Conservation (phyloP, 2,888 invertebrate species). For the Megalurothrips usitatus region DNA sequence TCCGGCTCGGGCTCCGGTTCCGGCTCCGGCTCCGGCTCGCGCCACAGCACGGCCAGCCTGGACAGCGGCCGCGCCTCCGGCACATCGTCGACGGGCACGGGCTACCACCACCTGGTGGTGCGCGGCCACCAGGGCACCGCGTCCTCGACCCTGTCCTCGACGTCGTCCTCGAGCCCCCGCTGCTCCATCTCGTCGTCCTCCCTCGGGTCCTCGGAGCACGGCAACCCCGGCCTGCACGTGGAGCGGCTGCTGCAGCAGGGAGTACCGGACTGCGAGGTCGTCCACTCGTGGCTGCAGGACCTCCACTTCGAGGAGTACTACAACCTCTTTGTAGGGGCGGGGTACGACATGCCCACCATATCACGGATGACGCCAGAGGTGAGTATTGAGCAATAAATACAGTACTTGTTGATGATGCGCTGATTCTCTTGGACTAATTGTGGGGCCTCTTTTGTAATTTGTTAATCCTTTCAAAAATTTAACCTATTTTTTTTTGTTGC, state of each 20-base stretch:
- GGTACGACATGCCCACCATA: conserved; percentile 96
- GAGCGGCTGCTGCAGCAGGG: conserved; percentile 73
- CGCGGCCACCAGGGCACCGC: conserved; percentile 38
- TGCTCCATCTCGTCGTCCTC: conserved; percentile 73
- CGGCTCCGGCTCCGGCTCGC: conserved; percentile 78
- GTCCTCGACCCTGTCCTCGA: conserved; percentile 52
- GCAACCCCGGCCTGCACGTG: conserved; percentile 56
- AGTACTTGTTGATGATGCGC: too few species aligned
- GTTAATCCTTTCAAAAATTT: background rate
- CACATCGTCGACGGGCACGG: conserved; percentile 46
- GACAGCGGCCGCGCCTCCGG: conserved; percentile 88
- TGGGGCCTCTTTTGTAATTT: background rate
- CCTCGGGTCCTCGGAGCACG: conserved; percentile 61
- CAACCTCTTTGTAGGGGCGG: conserved; percentile 85
- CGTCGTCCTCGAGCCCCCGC: conserved; percentile 56
- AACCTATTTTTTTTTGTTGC: conserved; percentile 31
- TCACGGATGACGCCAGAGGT: conserved; percentile 98
- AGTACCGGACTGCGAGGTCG: conserved; percentile 81
- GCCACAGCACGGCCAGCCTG: conserved; percentile 83
- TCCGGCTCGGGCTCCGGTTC: conserved; percentile 84
- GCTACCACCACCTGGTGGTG: conserved; percentile 41
- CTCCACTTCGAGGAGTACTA: conserved; percentile 94
- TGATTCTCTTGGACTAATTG: too few species aligned
- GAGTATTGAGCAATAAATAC: conserved; percentile 33
- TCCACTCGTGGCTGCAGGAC: conserved; percentile 91